Base-by-base conservation (phyloP, 30 jellyfish, hydroid and myxozoan genomes). In the Mastigias papua region DNA sequence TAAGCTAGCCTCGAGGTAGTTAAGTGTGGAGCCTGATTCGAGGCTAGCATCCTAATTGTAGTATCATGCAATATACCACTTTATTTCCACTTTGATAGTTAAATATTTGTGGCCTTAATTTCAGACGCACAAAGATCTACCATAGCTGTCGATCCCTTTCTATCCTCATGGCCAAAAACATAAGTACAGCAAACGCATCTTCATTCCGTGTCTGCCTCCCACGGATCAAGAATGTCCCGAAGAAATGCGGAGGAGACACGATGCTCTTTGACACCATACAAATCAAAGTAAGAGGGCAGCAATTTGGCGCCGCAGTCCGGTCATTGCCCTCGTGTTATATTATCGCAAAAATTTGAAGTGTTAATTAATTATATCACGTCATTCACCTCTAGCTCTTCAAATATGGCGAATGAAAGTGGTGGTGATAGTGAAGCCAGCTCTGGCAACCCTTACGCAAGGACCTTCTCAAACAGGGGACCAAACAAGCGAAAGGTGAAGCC, bases 381-480 rank as follows among this genome's bases (percentile, higher is more conserved):
- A 54, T 5, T 19, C 27, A 19, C 5, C 67, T 54, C 17, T 25
- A 5, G 25, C 26, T 54, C 25, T 57, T 35, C 21, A 63, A 32
- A 9, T 8, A 80, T 64, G 90, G 90, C 66, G 15, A 62, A 64
- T 33, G 75, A 35, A 61, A 66, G 81, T 26, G 80, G 63, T 33
- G 34, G 73, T 10, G 90, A 80, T n/a, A 37, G 85, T 15, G 61
- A 65, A 50, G 34, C 29, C 46, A 75, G 70, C 42, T 70, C 80
- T 30, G 48, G 23, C 63, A 88, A 50, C 26, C 11, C 77, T 4
- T 49, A 33, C 61, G 65, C 88, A 20, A 58, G 78, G 69, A 69
- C 97, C 7, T 86, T 95, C 37, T 35, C 93, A 23, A 86, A 87
- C 82, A 92, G 99, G 26, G 99, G 93, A 23, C 97, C 95, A 19